These are phyloP conservation scores for Pygoscelis adeliae DNA, from an alignment of 2,113 vertebrate species.

Conservation along the genomic window DNA sequence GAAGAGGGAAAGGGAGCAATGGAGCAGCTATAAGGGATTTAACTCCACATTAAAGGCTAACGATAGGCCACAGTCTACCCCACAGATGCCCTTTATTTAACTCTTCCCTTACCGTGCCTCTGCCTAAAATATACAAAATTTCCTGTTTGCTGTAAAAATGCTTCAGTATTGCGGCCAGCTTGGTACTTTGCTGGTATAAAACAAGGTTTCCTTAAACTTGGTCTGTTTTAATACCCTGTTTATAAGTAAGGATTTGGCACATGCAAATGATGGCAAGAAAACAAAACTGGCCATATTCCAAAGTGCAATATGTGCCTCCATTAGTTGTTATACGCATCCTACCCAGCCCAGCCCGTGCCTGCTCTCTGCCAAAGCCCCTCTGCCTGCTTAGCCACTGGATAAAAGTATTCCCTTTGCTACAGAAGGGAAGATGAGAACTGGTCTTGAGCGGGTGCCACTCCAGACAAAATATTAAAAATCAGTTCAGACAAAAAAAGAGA, in stretches of 20 bases:
- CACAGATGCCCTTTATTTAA: neutral
- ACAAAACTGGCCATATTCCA: neutral
- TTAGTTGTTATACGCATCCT: fast-evolving
- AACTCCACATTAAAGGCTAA: neutral
- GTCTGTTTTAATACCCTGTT: neutral
- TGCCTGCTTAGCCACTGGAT: neutral
- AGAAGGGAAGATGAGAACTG: neutral
- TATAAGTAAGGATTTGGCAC: neutral
- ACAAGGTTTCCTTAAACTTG: neutral
- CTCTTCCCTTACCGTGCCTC: neutral
- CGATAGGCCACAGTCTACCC: neutral
- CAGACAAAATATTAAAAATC: neutral
- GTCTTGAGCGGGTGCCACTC: neutral
- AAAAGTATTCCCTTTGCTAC: neutral
- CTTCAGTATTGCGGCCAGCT: neutral
- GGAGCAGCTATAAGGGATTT: neutral
- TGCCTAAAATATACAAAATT: neutral
- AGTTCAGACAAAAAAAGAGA: neutral
- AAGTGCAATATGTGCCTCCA: neutral
- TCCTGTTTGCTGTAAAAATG: neutral
- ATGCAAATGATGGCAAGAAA: neutral
- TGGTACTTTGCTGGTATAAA: neutral
- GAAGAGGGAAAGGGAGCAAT: neutral
- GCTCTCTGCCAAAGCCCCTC: neutral
- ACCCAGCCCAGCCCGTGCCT: neutral